Conservation (phyloP, 2,113 vertebrate species). For the Vireo altiloquus region DNA sequence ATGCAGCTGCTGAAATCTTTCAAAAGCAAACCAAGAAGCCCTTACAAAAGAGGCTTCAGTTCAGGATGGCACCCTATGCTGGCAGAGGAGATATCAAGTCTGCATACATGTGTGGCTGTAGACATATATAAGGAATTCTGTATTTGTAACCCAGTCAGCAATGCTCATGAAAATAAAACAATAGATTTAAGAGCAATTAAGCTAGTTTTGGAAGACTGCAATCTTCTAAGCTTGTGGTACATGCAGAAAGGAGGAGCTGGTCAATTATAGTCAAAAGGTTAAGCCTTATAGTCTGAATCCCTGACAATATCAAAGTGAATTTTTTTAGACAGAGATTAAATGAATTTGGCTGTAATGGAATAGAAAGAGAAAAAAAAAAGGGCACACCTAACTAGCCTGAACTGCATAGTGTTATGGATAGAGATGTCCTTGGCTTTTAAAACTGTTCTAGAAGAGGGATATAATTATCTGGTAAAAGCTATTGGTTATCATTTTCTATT, state of each 20-base stretch:
- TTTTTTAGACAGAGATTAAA: not conserved
- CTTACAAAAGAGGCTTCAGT: not conserved
- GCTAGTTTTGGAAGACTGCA: not conserved
- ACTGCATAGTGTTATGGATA: not conserved
- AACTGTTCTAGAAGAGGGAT: constrained; percentile 38
- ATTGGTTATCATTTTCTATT: constrained; percentile 65
- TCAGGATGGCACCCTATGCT: not conserved
- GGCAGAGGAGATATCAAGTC: not conserved
- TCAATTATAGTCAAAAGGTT: not conserved
- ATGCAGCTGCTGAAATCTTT: not conserved
- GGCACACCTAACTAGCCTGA: not conserved
- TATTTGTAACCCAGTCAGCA: not conserved
- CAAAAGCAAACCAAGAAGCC: not conserved
- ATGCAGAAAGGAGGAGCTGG: not conserved
- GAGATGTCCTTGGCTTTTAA: constrained; percentile 28
- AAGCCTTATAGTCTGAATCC: not conserved
- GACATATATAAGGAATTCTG: not conserved
- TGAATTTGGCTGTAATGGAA: not conserved
- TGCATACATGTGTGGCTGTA: not conserved
- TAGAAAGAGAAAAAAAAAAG: not conserved
- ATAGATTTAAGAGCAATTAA: not conserved
- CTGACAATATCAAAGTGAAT: not conserved
- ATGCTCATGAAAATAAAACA: not conserved
- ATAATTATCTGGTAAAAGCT: constrained; percentile 46
- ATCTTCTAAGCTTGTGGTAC: not conserved